Evolutionary conservation across 2,888 invertebrate genomes (phyloP), one percentile per base, ranked within the genome.

Genomic region (Nymphalis urticae): DNA sequence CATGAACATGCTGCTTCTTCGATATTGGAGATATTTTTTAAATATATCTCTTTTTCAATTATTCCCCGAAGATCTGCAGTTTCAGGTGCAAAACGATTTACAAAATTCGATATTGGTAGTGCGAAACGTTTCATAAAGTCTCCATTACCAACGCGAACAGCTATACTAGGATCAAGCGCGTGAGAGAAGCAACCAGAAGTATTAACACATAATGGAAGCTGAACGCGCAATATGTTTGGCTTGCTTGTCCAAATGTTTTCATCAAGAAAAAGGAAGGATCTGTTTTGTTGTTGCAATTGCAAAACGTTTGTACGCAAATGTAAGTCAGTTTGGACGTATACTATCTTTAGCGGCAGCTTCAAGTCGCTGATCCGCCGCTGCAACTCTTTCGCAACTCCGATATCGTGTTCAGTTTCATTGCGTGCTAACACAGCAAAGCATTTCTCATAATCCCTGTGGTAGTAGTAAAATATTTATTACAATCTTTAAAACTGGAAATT

Each of bases 191-290:
- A 16, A 16, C 19, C n/a, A 59, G 50, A 19, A 13, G 16, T 2
- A 47, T 51, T 62, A 16, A 16, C 42, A 54, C 72, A 69, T 19
- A 6, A 63, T 51, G 70, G 71, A 27, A 68, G 51, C 16, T 69
- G 64, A n/a, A 73, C 62, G 27, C 48, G 58, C 58, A 62, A 64
- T 64, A 68, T 68, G 64, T 54, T 62, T 36, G 54, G 36, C n/a
- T 48, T 64, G 16, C 54, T 62, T 16, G 16, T 47, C 81, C 79
- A 82, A 42, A 82, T 60, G 32, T 78, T 73, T 65, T 79, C 80
- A 73, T 83, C 83, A 27, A 82, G 62, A 62, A 82, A 80, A 17
- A 83, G 72, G 56, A 79, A 76, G 0, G 79, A 76, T 48, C 32
- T 47, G n/a, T 66, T 58, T 4, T 27, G 10, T 16, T 54, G 48